A percentile compares a stretch with the other conserved stretches of the same genome.
Evolutionary conservation across 37 sponge, comb jelly and placozoan species (phyloP).

Genomic region (Tethya wilhelma): DNA sequence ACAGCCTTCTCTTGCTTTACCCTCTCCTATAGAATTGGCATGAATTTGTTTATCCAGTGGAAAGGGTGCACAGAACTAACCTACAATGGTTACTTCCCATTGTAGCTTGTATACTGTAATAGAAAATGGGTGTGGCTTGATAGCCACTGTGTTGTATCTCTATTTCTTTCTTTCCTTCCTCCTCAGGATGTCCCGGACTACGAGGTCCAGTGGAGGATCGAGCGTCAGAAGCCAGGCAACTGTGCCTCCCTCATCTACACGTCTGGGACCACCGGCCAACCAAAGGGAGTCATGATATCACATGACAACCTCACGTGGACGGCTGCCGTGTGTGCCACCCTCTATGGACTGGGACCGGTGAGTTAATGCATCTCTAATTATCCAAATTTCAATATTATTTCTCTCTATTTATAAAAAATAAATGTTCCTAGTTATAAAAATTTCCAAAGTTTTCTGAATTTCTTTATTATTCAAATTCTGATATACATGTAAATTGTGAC

Average conservation of each 20-base stretch:
- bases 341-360: slow-evolving; percentile 64
- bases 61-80: no score
- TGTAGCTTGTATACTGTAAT: no score
- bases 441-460: not conserved
- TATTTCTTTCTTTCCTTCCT: not conserved
- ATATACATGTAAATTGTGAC: no score
- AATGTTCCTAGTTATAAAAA: not conserved
- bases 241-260: slow-evolving; percentile 91
- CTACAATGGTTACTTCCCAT: no score
- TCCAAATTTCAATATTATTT: not conserved
- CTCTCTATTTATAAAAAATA: not conserved
- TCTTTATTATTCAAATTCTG: not conserved
- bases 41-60: no score
- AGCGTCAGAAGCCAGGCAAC: slow-evolving; percentile 84
- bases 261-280: slow-evolving; percentile 92
- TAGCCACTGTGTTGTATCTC: no score
- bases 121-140: not conserved
- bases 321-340: slow-evolving; percentile 52
- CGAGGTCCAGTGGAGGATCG: slow-evolving; percentile 86
- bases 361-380: not conserved
- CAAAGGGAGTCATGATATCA: slow-evolving; percentile 94
- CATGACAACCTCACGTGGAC: slow-evolving; percentile 97
- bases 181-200: slow-evolving; percentile 82
- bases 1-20: no score
- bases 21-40: no score